These are phyloP conservation scores for Caenorhabditis sp. DNA, from an alignment of 2,888 invertebrate genomes.

Conservation along the genomic window DNA sequence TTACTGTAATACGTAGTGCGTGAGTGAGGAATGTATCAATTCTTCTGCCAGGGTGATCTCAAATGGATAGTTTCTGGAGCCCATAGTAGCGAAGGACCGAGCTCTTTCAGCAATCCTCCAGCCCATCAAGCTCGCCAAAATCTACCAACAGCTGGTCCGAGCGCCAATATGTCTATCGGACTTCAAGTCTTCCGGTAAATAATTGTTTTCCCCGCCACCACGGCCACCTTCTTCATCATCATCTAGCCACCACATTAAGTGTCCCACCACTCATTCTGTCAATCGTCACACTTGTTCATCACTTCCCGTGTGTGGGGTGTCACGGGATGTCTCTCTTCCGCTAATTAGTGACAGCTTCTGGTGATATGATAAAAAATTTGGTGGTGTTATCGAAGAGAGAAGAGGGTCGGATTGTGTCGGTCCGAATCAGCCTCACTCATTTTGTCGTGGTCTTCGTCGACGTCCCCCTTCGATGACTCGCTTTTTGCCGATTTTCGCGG, in stretches of 20 bases:
- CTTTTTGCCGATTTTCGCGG: too few species aligned
- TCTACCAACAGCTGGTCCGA: neutral
- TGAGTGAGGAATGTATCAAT: too few species aligned
- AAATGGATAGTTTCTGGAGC: too few species aligned
- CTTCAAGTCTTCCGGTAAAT: slow-evolving; percentile 28
- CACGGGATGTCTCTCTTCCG: slow-evolving; percentile 9
- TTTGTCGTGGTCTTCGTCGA: neutral
- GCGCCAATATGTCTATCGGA: slow-evolving; percentile 34
- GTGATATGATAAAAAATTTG: neutral
- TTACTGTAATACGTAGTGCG: slow-evolving; percentile 31
- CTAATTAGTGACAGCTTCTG: slow-evolving; percentile 24
- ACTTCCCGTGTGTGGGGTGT: neutral
- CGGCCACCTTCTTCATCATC: neutral
- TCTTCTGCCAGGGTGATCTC: too few species aligned
- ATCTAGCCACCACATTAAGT: neutral
- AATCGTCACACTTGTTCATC: neutral
- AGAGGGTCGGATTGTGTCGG: too few species aligned
- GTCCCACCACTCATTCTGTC: too few species aligned
- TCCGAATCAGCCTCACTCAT: slow-evolving; percentile 45
- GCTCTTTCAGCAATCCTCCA: too few species aligned
- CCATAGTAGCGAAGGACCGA: too few species aligned
- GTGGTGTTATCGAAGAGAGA: slow-evolving; percentile 28
- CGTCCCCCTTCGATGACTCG: too few species aligned
- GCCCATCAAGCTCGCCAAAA: too few species aligned
- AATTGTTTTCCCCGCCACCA: slow-evolving; percentile 30